phyloP scores from a whole-genome alignment of 2,888 invertebrate genomes.

The Ceraclea dissimilis region DNA sequence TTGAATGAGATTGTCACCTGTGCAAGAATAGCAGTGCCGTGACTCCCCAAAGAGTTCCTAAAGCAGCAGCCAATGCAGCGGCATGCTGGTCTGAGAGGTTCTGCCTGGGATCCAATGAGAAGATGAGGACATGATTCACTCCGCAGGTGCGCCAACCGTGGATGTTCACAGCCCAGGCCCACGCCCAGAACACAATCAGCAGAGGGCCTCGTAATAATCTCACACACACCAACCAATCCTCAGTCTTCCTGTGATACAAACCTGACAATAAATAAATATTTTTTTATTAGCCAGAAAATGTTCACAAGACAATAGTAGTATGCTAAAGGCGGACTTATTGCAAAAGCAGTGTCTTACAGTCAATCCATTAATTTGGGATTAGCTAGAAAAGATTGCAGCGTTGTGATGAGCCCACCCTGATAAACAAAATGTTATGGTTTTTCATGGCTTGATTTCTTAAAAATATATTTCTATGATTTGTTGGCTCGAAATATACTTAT shows the following conservation, averaged over 20 bases:
- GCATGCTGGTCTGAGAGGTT: slow-evolving; percentile 69
- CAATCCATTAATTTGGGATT: no score
- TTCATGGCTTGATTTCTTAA: neutral
- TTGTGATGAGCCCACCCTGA: no score
- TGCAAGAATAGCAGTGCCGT: slow-evolving; percentile 61
- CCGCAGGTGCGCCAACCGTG: slow-evolving; percentile 77
- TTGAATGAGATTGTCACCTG: no score
- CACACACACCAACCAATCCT: slow-evolving; percentile 31
- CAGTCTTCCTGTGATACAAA: slow-evolving; percentile 6
- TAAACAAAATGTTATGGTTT: neutral
- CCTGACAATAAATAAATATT: slow-evolving; percentile 5
- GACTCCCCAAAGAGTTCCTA: slow-evolving; percentile 69
- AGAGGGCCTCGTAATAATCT: slow-evolving; percentile 74
- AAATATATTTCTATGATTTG: neutral
- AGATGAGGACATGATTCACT: slow-evolving; percentile 77
- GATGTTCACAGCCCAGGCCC: slow-evolving; percentile 72
- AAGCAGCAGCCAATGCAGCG: slow-evolving; percentile 69
- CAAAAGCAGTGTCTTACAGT: no score
- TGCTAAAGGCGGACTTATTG: no score
- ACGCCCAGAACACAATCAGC: slow-evolving; percentile 65
- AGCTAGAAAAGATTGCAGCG: no score
- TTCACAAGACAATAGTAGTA: no score
- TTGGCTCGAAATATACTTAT: no score
- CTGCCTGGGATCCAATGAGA: slow-evolving; percentile 73
- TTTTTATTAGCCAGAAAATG: no score